Percentiles rank a stretch among this genome's conserved stretches.
Conservation (phyloP, 2,797 vertebrate genomes). For the Myotis daubentonii region DNA sequence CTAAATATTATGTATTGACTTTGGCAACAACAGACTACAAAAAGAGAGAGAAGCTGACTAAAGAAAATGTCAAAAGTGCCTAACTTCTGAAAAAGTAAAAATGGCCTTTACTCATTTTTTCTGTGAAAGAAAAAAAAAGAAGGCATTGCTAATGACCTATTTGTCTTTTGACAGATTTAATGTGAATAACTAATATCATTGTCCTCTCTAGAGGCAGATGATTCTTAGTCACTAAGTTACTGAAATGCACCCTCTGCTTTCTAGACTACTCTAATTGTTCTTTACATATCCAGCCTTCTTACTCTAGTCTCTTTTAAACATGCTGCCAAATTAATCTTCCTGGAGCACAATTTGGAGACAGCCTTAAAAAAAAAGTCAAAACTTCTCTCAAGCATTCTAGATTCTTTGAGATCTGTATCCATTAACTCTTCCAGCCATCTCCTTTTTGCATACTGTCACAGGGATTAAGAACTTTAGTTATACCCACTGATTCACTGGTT, state of each 20-base stretch:
- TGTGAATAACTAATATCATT: slow-evolving; percentile 34
- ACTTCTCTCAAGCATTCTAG: not conserved
- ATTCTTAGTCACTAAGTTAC: slow-evolving; percentile 9
- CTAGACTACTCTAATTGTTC: not conserved
- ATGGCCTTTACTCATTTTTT: slow-evolving; percentile 26
- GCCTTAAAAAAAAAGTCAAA: slow-evolving; percentile 26
- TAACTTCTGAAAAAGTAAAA: slow-evolving; percentile 40
- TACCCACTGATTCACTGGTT: not conserved
- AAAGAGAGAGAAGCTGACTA: not conserved
- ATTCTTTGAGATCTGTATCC: not conserved
- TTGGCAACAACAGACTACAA: slow-evolving; percentile 5
- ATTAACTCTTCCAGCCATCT: not conserved
- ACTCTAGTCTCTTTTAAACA: slow-evolving; percentile 10
- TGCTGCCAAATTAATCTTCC: slow-evolving; percentile 33
- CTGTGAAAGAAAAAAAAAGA: slow-evolving; percentile 31
- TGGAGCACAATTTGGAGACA: slow-evolving; percentile 4
- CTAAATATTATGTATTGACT: not conserved
- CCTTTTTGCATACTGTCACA: not conserved
- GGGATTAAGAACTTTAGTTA: not conserved
- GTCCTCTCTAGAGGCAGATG: not conserved
- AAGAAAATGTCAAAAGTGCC: not conserved
- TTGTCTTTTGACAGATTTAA: slow-evolving; percentile 33
- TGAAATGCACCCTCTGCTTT: slow-evolving; percentile 13
- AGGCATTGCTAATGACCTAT: not conserved
- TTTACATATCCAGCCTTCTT: not conserved